Percentiles rank a stretch among this genome's conserved stretches.
Conservation (phyloP, 35 echinoderm and acorn worm species). For the Ophioderma brevispina region DNA sequence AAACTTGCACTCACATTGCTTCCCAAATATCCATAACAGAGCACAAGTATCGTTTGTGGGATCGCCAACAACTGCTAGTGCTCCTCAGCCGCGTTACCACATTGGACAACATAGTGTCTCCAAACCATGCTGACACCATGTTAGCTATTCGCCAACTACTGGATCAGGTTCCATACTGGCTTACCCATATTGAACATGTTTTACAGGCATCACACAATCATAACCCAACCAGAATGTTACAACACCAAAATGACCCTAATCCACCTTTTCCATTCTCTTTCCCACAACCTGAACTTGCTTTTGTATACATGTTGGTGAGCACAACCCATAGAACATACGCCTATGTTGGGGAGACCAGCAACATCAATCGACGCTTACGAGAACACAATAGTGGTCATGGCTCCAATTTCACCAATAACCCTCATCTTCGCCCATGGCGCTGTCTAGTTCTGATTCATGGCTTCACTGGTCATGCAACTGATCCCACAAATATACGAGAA, state of each 20-base stretch:
- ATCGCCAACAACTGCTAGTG: not conserved
- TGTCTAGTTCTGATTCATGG: too few species aligned
- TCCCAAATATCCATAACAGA: not conserved
- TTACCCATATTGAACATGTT: not conserved
- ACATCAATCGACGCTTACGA: not conserved
- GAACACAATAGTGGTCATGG: not conserved
- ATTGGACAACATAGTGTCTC: not conserved
- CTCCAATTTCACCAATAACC: not conserved
- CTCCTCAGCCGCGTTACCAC: not conserved
- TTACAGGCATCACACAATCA: not conserved
- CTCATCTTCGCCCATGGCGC: not conserved
- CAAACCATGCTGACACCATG: not conserved
- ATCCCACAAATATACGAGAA: not conserved
- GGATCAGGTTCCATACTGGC: not conserved
- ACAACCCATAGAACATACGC: not conserved
- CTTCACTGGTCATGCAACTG: not conserved
- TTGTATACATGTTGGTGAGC: not conserved
- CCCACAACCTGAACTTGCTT: not conserved
- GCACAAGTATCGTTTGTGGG: not conserved
- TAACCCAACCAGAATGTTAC: not conserved
- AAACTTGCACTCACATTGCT: not conserved
- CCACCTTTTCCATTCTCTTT: not conserved
- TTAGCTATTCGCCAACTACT: not conserved
- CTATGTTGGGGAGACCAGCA: not conserved
- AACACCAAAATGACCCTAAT: not conserved